phyloP scores from a whole-genome alignment of 2,888 invertebrate species.

The Tipula lateralis region DNA sequence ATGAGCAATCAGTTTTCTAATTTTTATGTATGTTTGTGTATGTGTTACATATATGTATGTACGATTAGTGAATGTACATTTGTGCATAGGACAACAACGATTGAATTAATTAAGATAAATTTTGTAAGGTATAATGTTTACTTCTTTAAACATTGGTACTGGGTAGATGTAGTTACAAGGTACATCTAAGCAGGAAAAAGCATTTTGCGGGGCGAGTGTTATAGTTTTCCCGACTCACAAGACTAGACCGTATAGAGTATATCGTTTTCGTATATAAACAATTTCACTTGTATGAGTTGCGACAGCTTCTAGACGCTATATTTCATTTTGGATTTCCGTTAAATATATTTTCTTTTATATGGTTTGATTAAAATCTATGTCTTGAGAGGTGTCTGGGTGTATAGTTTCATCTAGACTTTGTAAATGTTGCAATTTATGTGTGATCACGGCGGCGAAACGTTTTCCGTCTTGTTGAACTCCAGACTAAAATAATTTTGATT shows the following conservation, averaged over 20 bases:
- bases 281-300: neutral
- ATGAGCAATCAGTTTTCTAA: neutral
- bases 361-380: no score
- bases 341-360: no score
- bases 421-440: no score
- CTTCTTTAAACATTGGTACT: neutral
- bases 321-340: neutral
- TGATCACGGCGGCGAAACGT: no score
- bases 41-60: neutral
- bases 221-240: neutral
- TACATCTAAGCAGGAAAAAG: neutral
- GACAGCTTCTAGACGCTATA: neutral
- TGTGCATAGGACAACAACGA: neutral
- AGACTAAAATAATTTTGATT: no score
- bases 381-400: no score
- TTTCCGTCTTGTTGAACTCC: no score
- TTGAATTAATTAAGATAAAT: neutral
- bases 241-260: neutral
- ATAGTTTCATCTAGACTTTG: no score
- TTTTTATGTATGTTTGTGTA: neutral
- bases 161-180: neutral
- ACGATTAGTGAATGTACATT: no score
- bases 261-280: neutral
- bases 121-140: neutral
- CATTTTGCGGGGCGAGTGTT: neutral